Conservation (phyloP, 2,797 vertebrate genomes). For the Prunella strophiata region DNA sequence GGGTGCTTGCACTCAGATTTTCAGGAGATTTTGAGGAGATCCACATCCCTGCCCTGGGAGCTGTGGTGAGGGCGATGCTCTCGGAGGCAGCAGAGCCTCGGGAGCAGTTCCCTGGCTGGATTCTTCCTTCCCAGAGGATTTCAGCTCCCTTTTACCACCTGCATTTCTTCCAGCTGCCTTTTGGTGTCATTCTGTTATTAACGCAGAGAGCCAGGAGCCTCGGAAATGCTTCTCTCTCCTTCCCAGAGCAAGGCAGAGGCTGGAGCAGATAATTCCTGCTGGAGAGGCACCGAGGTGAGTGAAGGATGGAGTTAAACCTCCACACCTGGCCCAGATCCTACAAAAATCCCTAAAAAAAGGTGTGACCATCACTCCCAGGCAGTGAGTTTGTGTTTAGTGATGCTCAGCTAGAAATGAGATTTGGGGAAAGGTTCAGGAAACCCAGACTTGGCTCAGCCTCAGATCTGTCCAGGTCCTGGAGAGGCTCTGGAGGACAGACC, state of each 20-base stretch:
- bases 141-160: not conserved
- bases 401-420: not conserved
- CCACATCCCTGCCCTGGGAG: not conserved
- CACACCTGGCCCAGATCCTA: not conserved
- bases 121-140: not conserved
- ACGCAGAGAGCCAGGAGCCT: slow-evolving; percentile 9
- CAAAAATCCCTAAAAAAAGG: not conserved
- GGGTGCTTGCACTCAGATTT: not conserved
- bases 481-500: too few species aligned
- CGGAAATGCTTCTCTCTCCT: not conserved
- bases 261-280: not conserved
- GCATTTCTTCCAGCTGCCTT: slow-evolving; percentile 77
- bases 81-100: fast-evolving
- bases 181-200: slow-evolving; percentile 80
- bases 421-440: not conserved
- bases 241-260: not conserved
- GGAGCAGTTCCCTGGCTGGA: fast-evolving
- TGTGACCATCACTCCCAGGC: not conserved
- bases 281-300: not conserved
- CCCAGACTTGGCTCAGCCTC: not conserved
- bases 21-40: not conserved
- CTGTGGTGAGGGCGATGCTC: fast-evolving
- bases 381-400: not conserved
- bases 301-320: not conserved
- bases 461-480: not conserved